phyloP scores from a whole-genome alignment of 37 sponge, comb jelly and placozoan genomes.

The Cliona cf. orientalis region DNA sequence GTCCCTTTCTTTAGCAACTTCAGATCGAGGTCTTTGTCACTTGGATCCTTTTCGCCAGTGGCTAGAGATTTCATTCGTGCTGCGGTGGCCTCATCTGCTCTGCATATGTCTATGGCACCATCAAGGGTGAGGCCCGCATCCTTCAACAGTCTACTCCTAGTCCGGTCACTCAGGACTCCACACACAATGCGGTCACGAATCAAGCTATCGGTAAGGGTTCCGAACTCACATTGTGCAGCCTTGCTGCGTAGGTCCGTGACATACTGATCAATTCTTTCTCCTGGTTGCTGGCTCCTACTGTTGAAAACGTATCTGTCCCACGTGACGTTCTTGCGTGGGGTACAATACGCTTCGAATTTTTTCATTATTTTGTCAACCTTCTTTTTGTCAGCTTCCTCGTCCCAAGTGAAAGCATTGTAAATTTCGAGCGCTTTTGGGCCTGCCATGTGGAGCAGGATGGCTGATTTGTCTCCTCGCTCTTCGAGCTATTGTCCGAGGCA shows the following conservation, averaged over 20 bases:
- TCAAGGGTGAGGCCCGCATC: conserved; percentile 11
- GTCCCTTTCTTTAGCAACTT: background rate
- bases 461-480: conserved; percentile 9
- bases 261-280: conserved; percentile 39
- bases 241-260: conserved; percentile 14
- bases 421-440: conserved; percentile 29
- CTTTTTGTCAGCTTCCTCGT: background rate
- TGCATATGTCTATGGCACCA: conserved; percentile 34
- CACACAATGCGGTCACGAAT: conserved; percentile 45
- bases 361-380: conserved; percentile 10
- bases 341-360: conserved; percentile 41
- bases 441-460: conserved; percentile 29
- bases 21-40: background rate
- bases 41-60: background rate
- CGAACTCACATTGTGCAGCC: conserved; percentile 31
- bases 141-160: conserved; percentile 31
- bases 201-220: conserved; percentile 28
- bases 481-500: conserved; percentile 1
- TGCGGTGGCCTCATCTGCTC: conserved; percentile 33
- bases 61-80: conserved; percentile 23
- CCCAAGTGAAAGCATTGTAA: conserved; percentile 32
- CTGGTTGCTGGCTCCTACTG: conserved; percentile 35
- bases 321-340: conserved; percentile 34
- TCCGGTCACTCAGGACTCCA: conserved; percentile 24
- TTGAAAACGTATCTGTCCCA: conserved; percentile 51